Percentiles rank a stretch among this genome's conserved stretches.
Evolutionary conservation across 2,888 invertebrate species (phyloP).

Genomic region (Napeogenes inachia): DNA sequence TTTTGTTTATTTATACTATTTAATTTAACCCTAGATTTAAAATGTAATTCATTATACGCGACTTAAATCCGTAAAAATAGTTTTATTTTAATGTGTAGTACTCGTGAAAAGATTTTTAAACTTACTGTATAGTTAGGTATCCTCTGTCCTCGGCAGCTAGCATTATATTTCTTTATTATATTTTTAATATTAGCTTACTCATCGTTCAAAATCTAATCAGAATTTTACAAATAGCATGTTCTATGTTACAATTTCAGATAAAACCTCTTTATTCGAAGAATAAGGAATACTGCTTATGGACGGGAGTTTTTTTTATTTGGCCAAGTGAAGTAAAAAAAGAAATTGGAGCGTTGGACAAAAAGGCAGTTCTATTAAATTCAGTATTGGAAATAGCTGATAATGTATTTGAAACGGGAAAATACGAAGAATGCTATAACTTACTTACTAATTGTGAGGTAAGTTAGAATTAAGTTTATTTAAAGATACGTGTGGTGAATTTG

Average conservation of each 20-base stretch:
- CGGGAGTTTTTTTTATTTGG: slow-evolving; percentile 51
- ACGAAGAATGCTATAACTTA: slow-evolving; percentile 80
- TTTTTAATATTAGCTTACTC: not conserved
- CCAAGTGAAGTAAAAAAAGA: slow-evolving; percentile 44
- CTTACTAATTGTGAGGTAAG: slow-evolving; percentile 75
- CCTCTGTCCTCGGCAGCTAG: too few relatives aligned
- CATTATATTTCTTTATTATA: too few relatives aligned
- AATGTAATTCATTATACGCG: too few relatives aligned
- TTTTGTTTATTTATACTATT: too few relatives aligned
- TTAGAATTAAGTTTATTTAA: not conserved
- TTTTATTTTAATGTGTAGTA: too few relatives aligned
- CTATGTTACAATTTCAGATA: slow-evolving; percentile 6
- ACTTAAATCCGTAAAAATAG: too few relatives aligned
- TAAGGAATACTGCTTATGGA: slow-evolving; percentile 2
- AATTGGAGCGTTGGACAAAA: slow-evolving; percentile 33
- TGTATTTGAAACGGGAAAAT: slow-evolving; percentile 80
- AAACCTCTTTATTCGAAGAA: not conserved
- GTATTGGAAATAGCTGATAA: slow-evolving; percentile 80
- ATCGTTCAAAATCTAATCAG: not conserved
- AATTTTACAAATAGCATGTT: not conserved
- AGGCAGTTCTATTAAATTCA: slow-evolving; percentile 43
- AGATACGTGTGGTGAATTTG: too few relatives aligned
- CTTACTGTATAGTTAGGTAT: too few relatives aligned
- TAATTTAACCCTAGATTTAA: too few relatives aligned
- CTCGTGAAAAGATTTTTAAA: too few relatives aligned